Evolutionary conservation across 2,888 invertebrate species (phyloP), one percentile per base, ranked within the genome.

Genomic region (Stenurella melanura): DNA sequence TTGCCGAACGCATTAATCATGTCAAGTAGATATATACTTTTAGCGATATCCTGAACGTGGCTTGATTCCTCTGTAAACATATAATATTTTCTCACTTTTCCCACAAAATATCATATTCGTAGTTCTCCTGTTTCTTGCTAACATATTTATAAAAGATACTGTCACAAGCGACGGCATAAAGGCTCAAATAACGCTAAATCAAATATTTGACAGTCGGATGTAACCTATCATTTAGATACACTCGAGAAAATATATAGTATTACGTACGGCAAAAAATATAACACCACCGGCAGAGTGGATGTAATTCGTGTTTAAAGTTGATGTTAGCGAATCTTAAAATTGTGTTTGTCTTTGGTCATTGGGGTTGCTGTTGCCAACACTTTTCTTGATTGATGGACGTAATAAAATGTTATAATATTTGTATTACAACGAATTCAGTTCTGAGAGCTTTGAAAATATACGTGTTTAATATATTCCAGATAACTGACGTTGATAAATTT

Each of bases 221-320:
- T 60, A 60, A 61, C 70, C 42, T 42, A 70, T 70, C 70, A 60
- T 58, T 57, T 57, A 58, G 58, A 58, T 69, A 70, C 10, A 64
- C 64, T 34, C 64, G 42, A 42, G 42, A 42, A 64, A 64, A 64
- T 64, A 34, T 42, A 10, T 4, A 34, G 42, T 34, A 64, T 19
- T 42, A 64, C 17, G 42, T 38, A 64, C 11, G 38, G n/a, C 19
- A 11, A n/a, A 15, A 42, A 19, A 63, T 63, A 34, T n/a, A 63
- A 34, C 63, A 17, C 15, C 21, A 34, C 15, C 61, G n/a, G 7
- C 26, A 6, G 58, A 12, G 58, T 21, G 57, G 57, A 19, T 19
- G 19, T 11, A 21, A 21, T 18, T 61, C 1, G 30, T n/a, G 21
- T 61, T 30, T 61, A 61, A 61, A 61, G 26, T 30, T n/a, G 61